These are phyloP conservation scores for Oscheius myriophilus DNA, from an alignment of 2,888 invertebrate genomes.

Conservation along the genomic window DNA sequence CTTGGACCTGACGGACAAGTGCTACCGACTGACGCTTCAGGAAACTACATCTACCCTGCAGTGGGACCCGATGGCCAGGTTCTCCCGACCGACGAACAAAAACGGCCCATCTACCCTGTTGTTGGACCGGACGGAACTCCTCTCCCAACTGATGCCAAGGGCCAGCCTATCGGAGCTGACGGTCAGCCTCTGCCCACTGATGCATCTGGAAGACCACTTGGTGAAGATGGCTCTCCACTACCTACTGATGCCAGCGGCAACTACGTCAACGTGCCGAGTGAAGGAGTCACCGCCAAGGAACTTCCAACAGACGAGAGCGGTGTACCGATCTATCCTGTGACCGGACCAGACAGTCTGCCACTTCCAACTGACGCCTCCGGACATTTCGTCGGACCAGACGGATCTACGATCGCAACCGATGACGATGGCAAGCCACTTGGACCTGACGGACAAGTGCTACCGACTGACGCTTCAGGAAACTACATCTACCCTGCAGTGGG, in stretches of 20 bases:
- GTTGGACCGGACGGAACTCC: slow-evolving; percentile 10
- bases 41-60: slow-evolving; percentile 34
- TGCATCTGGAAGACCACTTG: too few species aligned
- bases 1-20: slow-evolving; percentile 44
- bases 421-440: slow-evolving; percentile 45
- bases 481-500: slow-evolving; percentile 37
- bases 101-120: neutral
- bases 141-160: slow-evolving; percentile 12
- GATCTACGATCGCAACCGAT: slow-evolving; percentile 31
- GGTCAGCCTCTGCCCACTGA: too few species aligned
- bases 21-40: slow-evolving; percentile 48
- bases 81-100: too few species aligned
- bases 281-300: too few species aligned
- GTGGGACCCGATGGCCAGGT: neutral
- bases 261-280: too few species aligned
- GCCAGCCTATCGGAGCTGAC: too few species aligned
- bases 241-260: too few species aligned
- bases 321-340: slow-evolving; percentile 25
- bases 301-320: neutral
- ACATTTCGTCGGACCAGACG: slow-evolving; percentile 15
- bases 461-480: slow-evolving; percentile 42
- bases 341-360: neutral
- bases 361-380: slow-evolving; percentile 20
- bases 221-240: too few species aligned
- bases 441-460: slow-evolving; percentile 44